phyloP scores from a whole-genome alignment of 2,113 vertebrate species.

The Eulemur macaco region DNA sequence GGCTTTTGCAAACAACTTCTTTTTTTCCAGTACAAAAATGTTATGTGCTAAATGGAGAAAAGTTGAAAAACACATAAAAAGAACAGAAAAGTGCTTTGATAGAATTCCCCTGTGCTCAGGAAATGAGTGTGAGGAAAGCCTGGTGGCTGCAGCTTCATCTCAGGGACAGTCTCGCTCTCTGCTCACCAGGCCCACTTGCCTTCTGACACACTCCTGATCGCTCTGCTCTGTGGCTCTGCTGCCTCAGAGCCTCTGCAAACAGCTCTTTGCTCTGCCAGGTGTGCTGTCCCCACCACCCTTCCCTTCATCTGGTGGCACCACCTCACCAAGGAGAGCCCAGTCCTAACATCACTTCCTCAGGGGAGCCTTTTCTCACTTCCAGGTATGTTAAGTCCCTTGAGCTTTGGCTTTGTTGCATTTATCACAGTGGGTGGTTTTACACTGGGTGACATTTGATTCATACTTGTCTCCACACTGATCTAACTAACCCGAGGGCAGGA shows the following conservation, averaged over 20 bases:
- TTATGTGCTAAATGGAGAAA: neutral
- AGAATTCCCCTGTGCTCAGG: neutral
- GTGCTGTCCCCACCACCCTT: rapidly evolving
- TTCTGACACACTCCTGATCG: neutral
- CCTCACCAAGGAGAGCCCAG: neutral
- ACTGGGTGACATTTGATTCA: neutral
- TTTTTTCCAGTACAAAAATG: neutral
- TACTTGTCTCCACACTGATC: neutral
- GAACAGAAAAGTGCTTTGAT: neutral
- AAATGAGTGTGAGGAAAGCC: neutral
- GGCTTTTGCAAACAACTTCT: neutral
- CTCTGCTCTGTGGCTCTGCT: neutral
- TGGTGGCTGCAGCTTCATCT: neutral
- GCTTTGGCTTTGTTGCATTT: neutral
- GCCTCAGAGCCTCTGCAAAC: neutral
- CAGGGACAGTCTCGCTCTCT: neutral
- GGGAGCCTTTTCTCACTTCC: neutral
- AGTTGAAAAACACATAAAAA: neutral
- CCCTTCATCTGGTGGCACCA: neutral
- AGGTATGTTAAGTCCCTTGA: neutral
- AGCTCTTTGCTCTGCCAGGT: neutral
- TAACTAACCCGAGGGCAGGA: neutral
- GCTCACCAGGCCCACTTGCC: neutral
- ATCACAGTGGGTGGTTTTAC: no score
- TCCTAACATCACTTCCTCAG: neutral